Base-by-base conservation (phyloP, 2,797 vertebrate species). In the Aselliscus stoliczkanus region DNA sequence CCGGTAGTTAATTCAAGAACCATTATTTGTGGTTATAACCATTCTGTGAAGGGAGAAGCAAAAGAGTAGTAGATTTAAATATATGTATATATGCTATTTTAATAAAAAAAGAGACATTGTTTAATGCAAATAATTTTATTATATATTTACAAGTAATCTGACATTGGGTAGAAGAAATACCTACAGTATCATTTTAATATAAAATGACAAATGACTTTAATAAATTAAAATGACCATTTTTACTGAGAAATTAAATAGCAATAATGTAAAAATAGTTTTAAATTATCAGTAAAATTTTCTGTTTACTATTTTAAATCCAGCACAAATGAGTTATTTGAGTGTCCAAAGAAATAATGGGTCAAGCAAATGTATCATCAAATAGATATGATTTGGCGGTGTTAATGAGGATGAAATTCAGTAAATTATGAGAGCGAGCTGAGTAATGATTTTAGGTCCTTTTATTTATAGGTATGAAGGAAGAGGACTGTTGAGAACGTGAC, bases 71-170 rank as follows among this genome's bases (percentile, higher is more conserved):
- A 50, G 34, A 77, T 10, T 5, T 58, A 83, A 73, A 81, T 56
- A 77, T 31, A 79, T 3, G 20, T n/a, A 9, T 56, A 52, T 27
- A 10, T 82, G n/a, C 7, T 67, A 65, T 81, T 90, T 96, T 94
- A 97, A 97, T 96, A 91, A 98, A 87, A 88, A 96, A 95, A 85
- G 91, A 97, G 94, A 97, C 97, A 85, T 79, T 39, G 77, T 96
- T 97, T 97, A 98, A 96, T 96, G 97, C 95, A 97, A 97, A 97
- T 96, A 93, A n/a, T 95, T 97, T 98, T 97, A 97, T 98, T 98
- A 87, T 95, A 82, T 95, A 97, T 98, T 93, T 97, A 97, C 97
- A 97, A 88, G 83, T 96, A 96, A 96, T 97, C 94, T 84, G 93
- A 97, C 95, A 98, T 95, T 84, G 96, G 96, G 96, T 96, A 93